Base-by-base conservation (phyloP, 2,888 invertebrate genomes). In the Scotopteryx bipunctaria region DNA sequence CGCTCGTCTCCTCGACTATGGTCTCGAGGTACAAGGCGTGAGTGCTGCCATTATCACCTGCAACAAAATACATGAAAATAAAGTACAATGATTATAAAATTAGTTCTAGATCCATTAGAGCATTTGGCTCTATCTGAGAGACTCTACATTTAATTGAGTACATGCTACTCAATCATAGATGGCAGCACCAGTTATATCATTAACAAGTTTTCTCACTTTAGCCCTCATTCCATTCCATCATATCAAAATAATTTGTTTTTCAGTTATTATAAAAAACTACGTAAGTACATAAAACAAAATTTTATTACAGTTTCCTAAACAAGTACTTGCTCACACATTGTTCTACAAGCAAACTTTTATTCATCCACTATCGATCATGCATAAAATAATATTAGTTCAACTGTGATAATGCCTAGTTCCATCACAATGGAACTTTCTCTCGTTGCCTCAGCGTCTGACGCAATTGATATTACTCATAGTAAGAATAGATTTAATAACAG, bases 1-100 rank as follows among this genome's bases (percentile, higher is more conserved):
- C 96, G 64, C 96, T 95, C 11, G 96, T 96, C 84, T 97, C 97
- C 84, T 97, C 97, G 71, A 96, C 92, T 78, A 97, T 97, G 16
- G 97, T 96, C 83, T 97, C 96, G 86, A 96, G 91, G 81, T 94
- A 94, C 74, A 94, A 92, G 66, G 93, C 92, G 71, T 93, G 92
- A 69, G 84, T 87, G 77, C 86, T 86, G 65, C 89, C 89, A 74
- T 77, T 86, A 67, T 88, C 89, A 72, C 84, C 88, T 88, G 75
- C 8, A 62, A 59, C 56, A 59, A 62, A 36, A 31, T 6, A 65
- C 36, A 36, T 23, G 0, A 9, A 5, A 14, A 0, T 31, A 37
- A 17, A 6, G 21, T 6, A 35, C 21, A 17, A 37, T 15, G 19
- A 43, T 32, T n/a, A n/a, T n/a, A 25, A 25, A 25, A 2, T 1